These are phyloP conservation scores for Drosophila limbata DNA, from an alignment of 2,888 invertebrate genomes.

Conservation along the genomic window DNA sequence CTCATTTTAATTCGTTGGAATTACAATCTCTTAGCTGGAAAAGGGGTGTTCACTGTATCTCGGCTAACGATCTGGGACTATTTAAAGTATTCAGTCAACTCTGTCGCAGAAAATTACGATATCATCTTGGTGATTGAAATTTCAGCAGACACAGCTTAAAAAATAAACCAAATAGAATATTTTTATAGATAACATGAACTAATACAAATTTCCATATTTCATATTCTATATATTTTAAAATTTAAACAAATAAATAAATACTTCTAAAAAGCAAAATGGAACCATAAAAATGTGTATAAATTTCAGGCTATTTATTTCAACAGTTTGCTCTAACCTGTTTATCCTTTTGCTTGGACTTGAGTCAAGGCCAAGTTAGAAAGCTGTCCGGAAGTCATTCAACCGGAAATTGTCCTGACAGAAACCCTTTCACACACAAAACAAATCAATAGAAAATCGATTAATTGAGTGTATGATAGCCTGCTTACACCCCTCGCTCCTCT, in stretches of 20 bases:
- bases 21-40: conserved; percentile 47
- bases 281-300: not conserved
- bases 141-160: not conserved
- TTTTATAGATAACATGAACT: too few species aligned
- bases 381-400: conserved; percentile 47
- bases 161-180: not conserved
- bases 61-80: conserved; percentile 10
- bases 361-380: conserved; percentile 38
- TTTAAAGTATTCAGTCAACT: not conserved
- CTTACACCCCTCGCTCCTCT: not conserved
- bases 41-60: conserved; percentile 21
- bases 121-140: not conserved
- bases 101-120: not conserved
- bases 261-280: conserved; percentile 1
- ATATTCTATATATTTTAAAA: too few species aligned
- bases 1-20: conserved; percentile 39
- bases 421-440: conserved; percentile 45
- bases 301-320: conserved; percentile 16
- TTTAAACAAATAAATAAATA: not conserved
- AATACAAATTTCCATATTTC: too few species aligned
- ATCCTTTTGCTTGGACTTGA: not conserved
- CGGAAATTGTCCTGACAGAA: conserved; percentile 59
- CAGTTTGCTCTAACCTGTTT: not conserved
- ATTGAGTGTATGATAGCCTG: conserved; percentile 59
- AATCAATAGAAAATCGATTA: conserved; percentile 74